Evolutionary conservation across 2,113 vertebrate genomes (phyloP).

Genomic region (Indicator maculatus): DNA sequence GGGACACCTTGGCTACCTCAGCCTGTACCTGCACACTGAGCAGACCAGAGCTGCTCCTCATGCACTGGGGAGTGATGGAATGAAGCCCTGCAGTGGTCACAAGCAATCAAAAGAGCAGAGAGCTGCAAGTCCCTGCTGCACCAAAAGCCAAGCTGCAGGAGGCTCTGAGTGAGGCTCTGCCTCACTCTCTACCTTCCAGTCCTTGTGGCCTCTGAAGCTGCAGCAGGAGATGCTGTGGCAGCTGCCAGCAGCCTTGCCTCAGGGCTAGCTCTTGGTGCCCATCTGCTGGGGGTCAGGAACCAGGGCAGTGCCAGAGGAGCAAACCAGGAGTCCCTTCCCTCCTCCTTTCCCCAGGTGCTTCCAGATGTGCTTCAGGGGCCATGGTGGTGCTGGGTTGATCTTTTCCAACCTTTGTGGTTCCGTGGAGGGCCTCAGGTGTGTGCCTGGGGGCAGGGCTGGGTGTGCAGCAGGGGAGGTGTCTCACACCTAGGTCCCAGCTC

Average conservation of each 20-base stretch:
- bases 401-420: neutral
- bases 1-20: neutral
- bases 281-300: neutral
- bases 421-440: neutral
- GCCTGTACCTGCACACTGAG: neutral
- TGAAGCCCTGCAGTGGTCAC: conserved; percentile 20
- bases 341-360: neutral
- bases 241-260: neutral
- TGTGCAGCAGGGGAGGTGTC: neutral
- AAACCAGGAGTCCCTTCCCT: neutral
- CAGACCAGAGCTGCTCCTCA: neutral
- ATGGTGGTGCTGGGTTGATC: no score
- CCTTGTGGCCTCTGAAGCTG: neutral
- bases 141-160: neutral
- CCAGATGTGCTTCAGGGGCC: no score
- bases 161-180: neutral
- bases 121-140: neutral
- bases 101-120: neutral
- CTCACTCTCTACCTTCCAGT: neutral
- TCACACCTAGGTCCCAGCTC: fast-evolving
- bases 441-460: neutral
- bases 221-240: neutral
- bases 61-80: neutral
- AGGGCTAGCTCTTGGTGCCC: neutral
- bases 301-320: neutral